These are phyloP conservation scores for Apis mellifera DNA, from an alignment of 1,140 invertebrate genomes.

Conservation along the genomic window Amel_HAv3.1 CM009937.2:10807001-10807500, in stretches of 20 bases:
- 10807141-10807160: not conserved
- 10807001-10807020: not conserved
- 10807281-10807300: not conserved
- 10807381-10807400: not conserved
- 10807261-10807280: not conserved
- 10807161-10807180: not conserved
- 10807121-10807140: not conserved
- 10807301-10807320: too few relatives aligned
- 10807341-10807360: too few relatives aligned
- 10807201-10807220: not conserved
- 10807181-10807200: not conserved
- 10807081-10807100: constrained; percentile 55
- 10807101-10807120: constrained; percentile 30
- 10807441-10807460: too few relatives aligned
- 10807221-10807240: not conserved
- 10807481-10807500: too few relatives aligned
- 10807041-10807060: constrained; percentile 48
- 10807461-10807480: too few relatives aligned
- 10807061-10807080: constrained; percentile 47
- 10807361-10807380: too few relatives aligned
- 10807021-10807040: constrained; percentile 48
- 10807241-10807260: too few relatives aligned
- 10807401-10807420: too few relatives aligned
- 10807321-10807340: too few relatives aligned
- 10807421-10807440: too few relatives aligned